Evolutionary conservation across 1,140 invertebrate species (phyloP), one percentile per base, ranked within the genome.

Genomic region (Andrena cerasifolii): DNA sequence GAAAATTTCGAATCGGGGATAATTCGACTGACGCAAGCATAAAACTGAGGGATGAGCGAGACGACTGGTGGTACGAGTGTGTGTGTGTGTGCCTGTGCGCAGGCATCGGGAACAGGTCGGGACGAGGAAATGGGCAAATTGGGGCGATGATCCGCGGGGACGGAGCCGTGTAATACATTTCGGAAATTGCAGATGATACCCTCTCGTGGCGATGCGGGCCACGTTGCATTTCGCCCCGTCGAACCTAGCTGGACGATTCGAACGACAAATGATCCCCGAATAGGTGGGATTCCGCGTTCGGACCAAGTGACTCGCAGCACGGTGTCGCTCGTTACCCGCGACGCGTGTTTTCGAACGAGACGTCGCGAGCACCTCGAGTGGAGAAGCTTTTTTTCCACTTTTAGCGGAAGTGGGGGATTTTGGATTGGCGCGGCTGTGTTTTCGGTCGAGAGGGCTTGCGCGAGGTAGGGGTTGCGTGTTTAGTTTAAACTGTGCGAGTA

Each of bases 161-260:
- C 58, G 70, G 79, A 74, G 56, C 49, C 53, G 65, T 79, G 83
- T 85, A 82, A 85, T 85, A 85, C 79, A 85, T 85, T 85, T 84
- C 83, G 83, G 83, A 85, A 85, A 85, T 85, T 85, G 83, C 65
- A 76, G 74, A 77, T 78, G 78, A 80, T 80, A 73, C 70, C 51
- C 59, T 58, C 24, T 36, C 53, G 59, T 58, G 49, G 24, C 18
- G 43, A 40, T 40, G 67, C 40, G 10, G n/a, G 62, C 53, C 66
- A 43, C 71, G 73, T 85, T 68, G 74, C 75, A 81, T 75, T 70
- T 77, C 82, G 73, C 51, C 49, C 53, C 75, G 71, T 56, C 76
- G 70, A 66, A 82, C 65, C 61, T 59, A 68, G 45, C 67, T 26
- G 79, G 74, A 72, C 67, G 66, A 81, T 78, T 61, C 79, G 66